These are phyloP conservation scores for Onychomys arenicola DNA, from an alignment of 2,797 vertebrate genomes.

Conservation along the genomic window DNA sequence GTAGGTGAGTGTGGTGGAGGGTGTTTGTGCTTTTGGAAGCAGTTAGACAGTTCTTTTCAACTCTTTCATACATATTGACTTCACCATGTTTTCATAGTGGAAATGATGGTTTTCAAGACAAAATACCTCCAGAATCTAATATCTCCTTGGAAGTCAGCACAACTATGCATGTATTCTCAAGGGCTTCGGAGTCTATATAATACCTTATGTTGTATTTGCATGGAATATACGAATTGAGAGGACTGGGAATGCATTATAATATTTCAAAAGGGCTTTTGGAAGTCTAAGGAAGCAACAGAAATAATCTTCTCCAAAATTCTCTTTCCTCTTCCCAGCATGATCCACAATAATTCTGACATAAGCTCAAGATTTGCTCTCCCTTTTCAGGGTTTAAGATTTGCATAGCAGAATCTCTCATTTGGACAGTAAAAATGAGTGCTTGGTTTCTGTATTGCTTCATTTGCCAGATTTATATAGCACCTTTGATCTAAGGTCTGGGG, in stretches of 20 bases:
- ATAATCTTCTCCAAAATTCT: constrained; percentile 48
- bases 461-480: constrained; percentile 65
- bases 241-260: constrained; percentile 1
- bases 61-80: constrained; percentile 11
- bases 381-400: constrained; percentile 61
- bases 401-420: constrained; percentile 23
- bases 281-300: constrained; percentile 39
- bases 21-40: background rate
- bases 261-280: background rate
- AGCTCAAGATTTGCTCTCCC: constrained; percentile 9
- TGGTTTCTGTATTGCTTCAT: constrained; percentile 41
- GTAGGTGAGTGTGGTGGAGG: background rate
- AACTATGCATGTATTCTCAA: background rate
- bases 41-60: constrained; percentile 41
- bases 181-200: background rate
- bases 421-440: constrained; percentile 17
- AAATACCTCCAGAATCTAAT: constrained; percentile 1
- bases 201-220: constrained; percentile 30
- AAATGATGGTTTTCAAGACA: constrained; percentile 44
- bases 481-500: constrained; percentile 13
- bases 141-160: constrained; percentile 35
- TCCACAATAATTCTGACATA: constrained; percentile 54
- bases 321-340: background rate
- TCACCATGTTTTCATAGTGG: background rate
- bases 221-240: background rate